These are phyloP conservation scores for Pediacus dermestoides DNA, from an alignment of 2,888 invertebrate genomes.

Conservation along the genomic window DNA sequence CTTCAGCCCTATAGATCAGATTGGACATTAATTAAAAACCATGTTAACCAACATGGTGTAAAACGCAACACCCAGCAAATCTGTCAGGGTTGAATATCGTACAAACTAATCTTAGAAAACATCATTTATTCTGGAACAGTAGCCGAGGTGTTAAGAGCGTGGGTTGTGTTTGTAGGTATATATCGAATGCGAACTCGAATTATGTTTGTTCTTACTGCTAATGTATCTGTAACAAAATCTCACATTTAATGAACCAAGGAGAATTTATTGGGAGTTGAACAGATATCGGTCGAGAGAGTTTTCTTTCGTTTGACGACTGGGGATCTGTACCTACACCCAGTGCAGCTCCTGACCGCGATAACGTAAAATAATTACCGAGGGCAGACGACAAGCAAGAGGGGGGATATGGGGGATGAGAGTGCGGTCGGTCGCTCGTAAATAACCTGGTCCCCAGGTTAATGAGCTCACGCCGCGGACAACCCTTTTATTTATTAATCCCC, in stretches of 20 bases:
- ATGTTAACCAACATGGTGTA: background rate
- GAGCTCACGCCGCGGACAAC: conserved; percentile 41
- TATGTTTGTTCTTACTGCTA: conserved; percentile 47
- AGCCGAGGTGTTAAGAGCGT: conserved; percentile 45
- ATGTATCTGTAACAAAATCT: conserved; percentile 47
- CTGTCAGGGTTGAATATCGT: background rate
- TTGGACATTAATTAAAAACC: background rate
- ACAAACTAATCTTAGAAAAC: conserved; percentile 16
- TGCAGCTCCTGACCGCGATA: conserved; percentile 31
- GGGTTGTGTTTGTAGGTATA: conserved; percentile 28
- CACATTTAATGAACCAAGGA: conserved; percentile 44
- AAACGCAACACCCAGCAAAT: conserved; percentile 1
- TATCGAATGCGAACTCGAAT: conserved; percentile 38
- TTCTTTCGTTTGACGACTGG: too few relatives aligned
- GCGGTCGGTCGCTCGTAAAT: conserved; percentile 34
- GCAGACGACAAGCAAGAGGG: conserved; percentile 18
- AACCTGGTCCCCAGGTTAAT: conserved; percentile 38
- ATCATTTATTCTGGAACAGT: conserved; percentile 38
- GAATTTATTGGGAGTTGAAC: conserved; percentile 37
- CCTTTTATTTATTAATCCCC: conserved; percentile 41
- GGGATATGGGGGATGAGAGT: conserved; percentile 24
- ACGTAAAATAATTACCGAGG: conserved; percentile 39
- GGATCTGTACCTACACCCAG: too few relatives aligned
- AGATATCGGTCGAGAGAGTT: conserved; percentile 31
- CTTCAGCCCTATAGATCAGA: too few relatives aligned